Evolutionary conservation across 2,888 invertebrate species (phyloP), one percentile per base, ranked within the genome.

Genomic region (Xylota segnis): DNA sequence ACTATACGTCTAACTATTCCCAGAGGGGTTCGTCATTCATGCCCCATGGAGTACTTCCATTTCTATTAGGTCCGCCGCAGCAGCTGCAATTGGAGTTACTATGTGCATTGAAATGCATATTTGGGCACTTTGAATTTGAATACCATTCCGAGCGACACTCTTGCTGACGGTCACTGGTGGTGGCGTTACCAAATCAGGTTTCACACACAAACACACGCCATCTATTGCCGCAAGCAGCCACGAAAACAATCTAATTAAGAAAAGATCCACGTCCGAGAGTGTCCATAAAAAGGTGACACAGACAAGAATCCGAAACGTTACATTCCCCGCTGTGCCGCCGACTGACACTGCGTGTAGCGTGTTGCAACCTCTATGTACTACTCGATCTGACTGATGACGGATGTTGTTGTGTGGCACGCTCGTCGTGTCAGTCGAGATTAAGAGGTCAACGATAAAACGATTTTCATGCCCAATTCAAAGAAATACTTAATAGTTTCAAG

Each of bases 101-200:
- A 47, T n/a, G n/a, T n/a, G n/a, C 79, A 81, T 81, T 84, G 81
- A 71, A 71, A 58, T 65, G 75, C 81, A 66, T 75, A 86, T 82
- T 86, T 82, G 84, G 84, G 59, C 79, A 84, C 83, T 70, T 70
- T 79, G 79, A 84, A 84, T 84, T 84, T 84, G 83, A 84, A 84
- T 84, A 84, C 79, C 79, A 84, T 84, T 75, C 50, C 40, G 56
- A 76, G 76, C 50, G 81, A 71, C 81, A 75, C 72, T 40, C 37
- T 70, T 29, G 12, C 47, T 63, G 68, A 79, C 45, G 18, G 12
- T 45, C 50, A 63, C 74, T 32, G 79, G 50, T 50, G 71, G 61
- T 70, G 47, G 56, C 52, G 61, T 66, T 76, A 52, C 82, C 76
- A 82, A 76, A 76, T 76, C 47, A 29, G 81, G 32, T 59, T 63